Evolutionary conservation across 64 coral and sea anemone genomes (phyloP).

Genomic region (Pocillopora damicornis): DNA sequence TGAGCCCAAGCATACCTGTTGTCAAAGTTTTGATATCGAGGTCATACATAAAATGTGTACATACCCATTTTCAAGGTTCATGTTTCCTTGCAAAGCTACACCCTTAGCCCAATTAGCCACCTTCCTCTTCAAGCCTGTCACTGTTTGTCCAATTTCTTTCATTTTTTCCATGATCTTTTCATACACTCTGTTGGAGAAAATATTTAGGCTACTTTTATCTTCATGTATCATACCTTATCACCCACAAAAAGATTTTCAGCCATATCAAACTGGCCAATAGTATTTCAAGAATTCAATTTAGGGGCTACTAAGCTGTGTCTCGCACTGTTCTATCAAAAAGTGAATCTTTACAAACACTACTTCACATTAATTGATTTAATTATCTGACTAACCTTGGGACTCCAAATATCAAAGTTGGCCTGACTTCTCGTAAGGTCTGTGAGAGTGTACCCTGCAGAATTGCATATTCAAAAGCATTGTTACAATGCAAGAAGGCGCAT

Average conservation of each 20-base stretch:
- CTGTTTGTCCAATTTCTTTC: constrained; percentile 59
- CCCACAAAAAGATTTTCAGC: too few species aligned
- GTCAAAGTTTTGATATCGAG: too few species aligned
- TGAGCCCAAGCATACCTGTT: too few species aligned
- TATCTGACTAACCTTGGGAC: constrained; percentile 55
- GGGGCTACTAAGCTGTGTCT: too few species aligned
- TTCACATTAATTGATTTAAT: neutral
- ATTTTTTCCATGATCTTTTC: constrained; percentile 98
- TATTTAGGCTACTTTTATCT: neutral
- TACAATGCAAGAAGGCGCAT: too few species aligned
- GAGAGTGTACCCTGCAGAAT: constrained; percentile 61
- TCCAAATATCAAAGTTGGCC: constrained; percentile 72
- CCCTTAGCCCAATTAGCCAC: constrained; percentile 83
- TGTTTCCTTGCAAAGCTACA: constrained; percentile 78
- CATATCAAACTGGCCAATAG: too few species aligned
- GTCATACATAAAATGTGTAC: neutral
- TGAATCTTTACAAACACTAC: too few species aligned
- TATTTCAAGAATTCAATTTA: too few species aligned
- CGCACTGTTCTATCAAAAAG: too few species aligned
- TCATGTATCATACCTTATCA: too few species aligned
- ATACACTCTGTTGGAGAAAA: constrained; percentile 57
- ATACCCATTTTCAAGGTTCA: constrained; percentile 87
- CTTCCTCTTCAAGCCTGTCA: constrained; percentile 84
- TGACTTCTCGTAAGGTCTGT: constrained; percentile 50
- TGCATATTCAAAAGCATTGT: neutral